A percentile compares a stretch with the other conserved stretches of the same genome.
phyloP scores from a whole-genome alignment of 2,888 invertebrate genomes.

The Octodonta nipae region DNA sequence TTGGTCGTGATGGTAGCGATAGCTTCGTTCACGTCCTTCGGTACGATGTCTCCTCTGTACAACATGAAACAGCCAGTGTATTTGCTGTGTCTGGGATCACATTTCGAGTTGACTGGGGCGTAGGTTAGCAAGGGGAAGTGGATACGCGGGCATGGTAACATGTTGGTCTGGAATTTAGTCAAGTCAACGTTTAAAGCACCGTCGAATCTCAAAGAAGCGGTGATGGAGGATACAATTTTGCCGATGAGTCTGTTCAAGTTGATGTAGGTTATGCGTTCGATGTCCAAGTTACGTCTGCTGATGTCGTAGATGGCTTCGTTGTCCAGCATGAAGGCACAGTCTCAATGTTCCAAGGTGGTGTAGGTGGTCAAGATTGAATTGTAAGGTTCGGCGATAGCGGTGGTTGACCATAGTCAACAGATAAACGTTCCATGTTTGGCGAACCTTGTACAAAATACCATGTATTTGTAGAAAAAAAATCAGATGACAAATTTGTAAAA shows the following conservation, averaged over 20 bases:
- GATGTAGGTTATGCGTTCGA: conserved; percentile 90
- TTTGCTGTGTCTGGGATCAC: conserved; percentile 82
- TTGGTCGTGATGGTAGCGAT: conserved; percentile 92
- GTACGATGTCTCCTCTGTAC: conserved; percentile 60
- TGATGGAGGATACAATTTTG: conserved; percentile 86
- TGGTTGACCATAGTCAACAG: conserved; percentile 90
- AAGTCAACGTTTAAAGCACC: conserved; percentile 87
- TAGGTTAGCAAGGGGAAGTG: conserved; percentile 89
- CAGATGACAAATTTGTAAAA: too few relatives aligned
- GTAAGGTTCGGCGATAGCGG: conserved; percentile 92
- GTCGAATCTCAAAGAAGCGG: conserved; percentile 84
- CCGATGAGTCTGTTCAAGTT: conserved; percentile 91
- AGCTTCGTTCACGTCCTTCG: conserved; percentile 88
- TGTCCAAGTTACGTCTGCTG: conserved; percentile 88
- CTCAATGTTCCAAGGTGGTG: conserved; percentile 87
- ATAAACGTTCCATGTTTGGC: conserved; percentile 89
- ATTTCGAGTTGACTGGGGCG: conserved; percentile 84
- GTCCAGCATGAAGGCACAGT: conserved; percentile 93
- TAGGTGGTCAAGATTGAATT: conserved; percentile 94
- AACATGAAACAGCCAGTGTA: conserved; percentile 95
- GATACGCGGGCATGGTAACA: conserved; percentile 91
- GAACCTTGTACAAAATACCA: too few relatives aligned
- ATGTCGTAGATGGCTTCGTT: conserved; percentile 83
- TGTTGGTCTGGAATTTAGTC: conserved; percentile 88
- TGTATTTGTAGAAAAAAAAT: too few relatives aligned